phyloP scores from a whole-genome alignment of 2,113 vertebrate species.

The Brachypteracias leptosomus region DNA sequence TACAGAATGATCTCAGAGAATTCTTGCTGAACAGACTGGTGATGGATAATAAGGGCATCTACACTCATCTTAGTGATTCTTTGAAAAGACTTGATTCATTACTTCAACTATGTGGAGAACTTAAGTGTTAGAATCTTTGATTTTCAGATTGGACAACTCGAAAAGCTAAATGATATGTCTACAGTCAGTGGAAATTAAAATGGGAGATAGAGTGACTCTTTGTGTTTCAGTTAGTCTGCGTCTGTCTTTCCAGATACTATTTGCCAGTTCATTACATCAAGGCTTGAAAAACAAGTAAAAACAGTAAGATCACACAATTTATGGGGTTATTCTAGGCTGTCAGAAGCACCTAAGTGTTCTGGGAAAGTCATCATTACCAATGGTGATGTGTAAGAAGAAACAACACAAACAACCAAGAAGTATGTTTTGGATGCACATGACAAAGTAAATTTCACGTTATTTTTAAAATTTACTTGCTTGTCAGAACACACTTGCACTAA shows the following conservation, averaged over 20 bases:
- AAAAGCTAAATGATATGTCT: background rate
- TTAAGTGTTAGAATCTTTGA: background rate
- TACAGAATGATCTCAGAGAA: background rate
- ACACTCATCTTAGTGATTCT: background rate
- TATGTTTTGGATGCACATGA: background rate
- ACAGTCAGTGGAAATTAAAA: background rate
- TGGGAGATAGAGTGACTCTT: background rate
- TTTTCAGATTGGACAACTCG: background rate
- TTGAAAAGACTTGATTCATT: background rate
- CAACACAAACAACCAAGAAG: background rate
- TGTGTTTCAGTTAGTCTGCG: background rate
- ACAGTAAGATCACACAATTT: background rate
- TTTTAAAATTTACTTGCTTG: background rate
- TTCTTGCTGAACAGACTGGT: background rate
- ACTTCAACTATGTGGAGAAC: background rate
- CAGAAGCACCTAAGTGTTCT: background rate
- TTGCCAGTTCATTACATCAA: background rate
- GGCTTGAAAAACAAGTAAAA: background rate
- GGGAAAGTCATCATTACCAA: background rate
- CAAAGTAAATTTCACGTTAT: background rate
- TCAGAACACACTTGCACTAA: background rate
- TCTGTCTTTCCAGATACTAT: background rate
- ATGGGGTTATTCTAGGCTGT: background rate
- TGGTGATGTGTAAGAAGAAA: background rate
- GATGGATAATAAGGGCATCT: background rate